These are phyloP conservation scores for Anolis sagrei DNA, from an alignment of 2,113 vertebrate genomes.

Conservation along the genomic window DNA sequence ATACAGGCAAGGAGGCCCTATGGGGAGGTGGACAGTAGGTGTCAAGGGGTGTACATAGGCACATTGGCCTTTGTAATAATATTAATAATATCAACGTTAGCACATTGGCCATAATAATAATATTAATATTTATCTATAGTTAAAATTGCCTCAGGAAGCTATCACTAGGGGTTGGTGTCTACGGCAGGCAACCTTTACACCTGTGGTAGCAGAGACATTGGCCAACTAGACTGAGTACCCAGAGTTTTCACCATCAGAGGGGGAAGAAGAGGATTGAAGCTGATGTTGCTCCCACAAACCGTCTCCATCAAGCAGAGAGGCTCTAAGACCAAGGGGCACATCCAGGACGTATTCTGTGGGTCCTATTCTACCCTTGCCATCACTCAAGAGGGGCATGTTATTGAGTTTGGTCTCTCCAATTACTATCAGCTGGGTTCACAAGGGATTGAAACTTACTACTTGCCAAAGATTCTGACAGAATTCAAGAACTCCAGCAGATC, in stretches of 20 bases:
- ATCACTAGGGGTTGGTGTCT: constrained; percentile 92
- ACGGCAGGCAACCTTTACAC: constrained; percentile 86
- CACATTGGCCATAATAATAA: too few relatives aligned
- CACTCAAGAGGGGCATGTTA: constrained; percentile 88
- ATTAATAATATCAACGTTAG: too few relatives aligned
- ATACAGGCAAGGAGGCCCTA: too few relatives aligned
- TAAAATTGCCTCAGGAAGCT: constrained; percentile 91
- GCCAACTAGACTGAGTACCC: constrained; percentile 93
- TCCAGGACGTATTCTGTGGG: constrained; percentile 91
- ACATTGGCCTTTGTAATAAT: too few relatives aligned
- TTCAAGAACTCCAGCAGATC: constrained; percentile 95
- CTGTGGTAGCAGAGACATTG: constrained; percentile 92
- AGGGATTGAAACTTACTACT: constrained; percentile 85
- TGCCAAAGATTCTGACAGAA: constrained; percentile 86
- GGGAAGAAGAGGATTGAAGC: constrained; percentile 89
- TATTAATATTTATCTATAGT: too few relatives aligned
- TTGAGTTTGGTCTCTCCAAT: constrained; percentile 96
- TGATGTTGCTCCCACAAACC: constrained; percentile 86
- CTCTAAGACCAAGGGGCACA: constrained; percentile 78
- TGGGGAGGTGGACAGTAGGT: too few relatives aligned
- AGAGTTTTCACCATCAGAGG: constrained; percentile 88
- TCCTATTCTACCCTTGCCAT: constrained; percentile 93
- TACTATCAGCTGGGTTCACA: constrained; percentile 95
- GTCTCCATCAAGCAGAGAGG: constrained; percentile 81
- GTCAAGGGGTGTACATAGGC: too few relatives aligned